Evolutionary conservation across 2,888 invertebrate species (phyloP).

Genomic region (Siphlonurus alternatus): DNA sequence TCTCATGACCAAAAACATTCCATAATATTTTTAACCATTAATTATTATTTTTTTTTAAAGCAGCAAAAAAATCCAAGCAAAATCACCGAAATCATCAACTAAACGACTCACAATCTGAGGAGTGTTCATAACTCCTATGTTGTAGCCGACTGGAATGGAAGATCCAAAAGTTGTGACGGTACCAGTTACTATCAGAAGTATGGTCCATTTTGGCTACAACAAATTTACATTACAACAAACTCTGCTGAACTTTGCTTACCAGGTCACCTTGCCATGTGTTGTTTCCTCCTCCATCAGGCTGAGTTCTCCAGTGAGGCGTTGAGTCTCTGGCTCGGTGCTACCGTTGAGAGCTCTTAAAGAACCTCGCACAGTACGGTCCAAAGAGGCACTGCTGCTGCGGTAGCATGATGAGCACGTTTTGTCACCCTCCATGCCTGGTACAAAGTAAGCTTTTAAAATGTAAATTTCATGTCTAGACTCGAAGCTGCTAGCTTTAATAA

Average conservation of each 20-base stretch:
- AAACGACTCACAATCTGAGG: conserved; percentile 42
- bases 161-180: conserved; percentile 56
- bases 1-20: too few species aligned
- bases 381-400: neutral
- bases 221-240: neutral
- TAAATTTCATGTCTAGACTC: too few species aligned
- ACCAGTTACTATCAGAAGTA: conserved; percentile 46
- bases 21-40: too few species aligned
- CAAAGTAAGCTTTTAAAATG: neutral
- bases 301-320: neutral
- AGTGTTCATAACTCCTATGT: conserved; percentile 73
- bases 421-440: neutral
- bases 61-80: too few species aligned
- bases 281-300: neutral
- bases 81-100: too few species aligned
- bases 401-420: neutral
- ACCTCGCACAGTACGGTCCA: neutral
- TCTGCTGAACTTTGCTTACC: neutral
- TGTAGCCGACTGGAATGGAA: conserved; percentile 67
- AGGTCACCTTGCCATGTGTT: neutral
- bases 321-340: neutral
- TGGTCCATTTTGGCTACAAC: conserved; percentile 37
- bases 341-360: neutral
- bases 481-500: too few species aligned
- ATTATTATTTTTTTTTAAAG: too few species aligned